These are phyloP conservation scores for Lytechinus variegatus DNA, from an alignment of 35 echinoderm and acorn worm genomes.

Conservation along the genomic window DNA sequence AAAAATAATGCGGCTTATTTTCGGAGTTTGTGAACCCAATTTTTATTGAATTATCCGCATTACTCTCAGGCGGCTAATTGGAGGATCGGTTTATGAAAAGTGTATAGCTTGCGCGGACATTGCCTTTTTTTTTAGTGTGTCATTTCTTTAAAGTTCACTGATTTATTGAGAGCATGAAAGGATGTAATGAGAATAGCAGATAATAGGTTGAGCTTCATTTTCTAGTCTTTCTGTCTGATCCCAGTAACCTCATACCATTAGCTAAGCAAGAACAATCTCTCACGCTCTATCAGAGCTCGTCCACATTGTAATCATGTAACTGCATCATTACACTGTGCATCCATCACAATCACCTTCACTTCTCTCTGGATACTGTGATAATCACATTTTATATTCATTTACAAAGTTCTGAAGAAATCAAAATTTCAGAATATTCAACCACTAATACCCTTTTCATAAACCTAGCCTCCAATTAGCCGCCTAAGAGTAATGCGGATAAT, in stretches of 20 bases:
- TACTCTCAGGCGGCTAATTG: too few relatives aligned
- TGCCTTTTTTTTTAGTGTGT: neutral
- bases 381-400: neutral
- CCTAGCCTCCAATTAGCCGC: too few relatives aligned
- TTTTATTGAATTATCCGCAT: too few relatives aligned
- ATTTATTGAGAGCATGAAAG: neutral
- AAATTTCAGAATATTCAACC: neutral
- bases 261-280: neutral
- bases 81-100: too few relatives aligned
- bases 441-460: too few relatives aligned
- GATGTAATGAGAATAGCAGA: conserved; percentile 30
- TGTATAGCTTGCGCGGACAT: neutral
- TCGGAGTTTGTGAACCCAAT: too few relatives aligned
- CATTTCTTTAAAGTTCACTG: conserved; percentile 31
- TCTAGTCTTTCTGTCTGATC: neutral
- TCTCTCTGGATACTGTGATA: neutral
- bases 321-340: neutral
- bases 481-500: too few relatives aligned
- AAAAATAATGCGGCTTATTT: too few relatives aligned
- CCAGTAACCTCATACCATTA: neutral
- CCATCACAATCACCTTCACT: neutral
- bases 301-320: neutral
- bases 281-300: neutral
- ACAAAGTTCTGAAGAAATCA: neutral
- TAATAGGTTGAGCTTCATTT: neutral